Evolutionary conservation across 2,113 vertebrate species (phyloP).

Genomic region (Pangasianodon gigas): DNA sequence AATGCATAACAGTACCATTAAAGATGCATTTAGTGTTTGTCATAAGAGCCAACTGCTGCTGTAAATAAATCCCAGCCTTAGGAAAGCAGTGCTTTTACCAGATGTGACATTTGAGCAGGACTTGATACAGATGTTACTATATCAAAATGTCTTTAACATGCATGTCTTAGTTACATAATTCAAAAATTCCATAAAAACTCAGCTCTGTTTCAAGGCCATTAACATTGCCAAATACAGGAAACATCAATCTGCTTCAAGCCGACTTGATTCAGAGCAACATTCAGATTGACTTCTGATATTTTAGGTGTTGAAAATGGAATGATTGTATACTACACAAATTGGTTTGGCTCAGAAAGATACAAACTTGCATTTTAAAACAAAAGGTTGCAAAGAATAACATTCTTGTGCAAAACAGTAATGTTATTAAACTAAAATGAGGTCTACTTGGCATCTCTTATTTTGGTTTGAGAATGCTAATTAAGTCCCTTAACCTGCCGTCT

Average conservation of each 20-base stretch:
- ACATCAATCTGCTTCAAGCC: not conserved
- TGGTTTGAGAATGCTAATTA: not conserved
- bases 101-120: not conserved
- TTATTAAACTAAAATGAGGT: not conserved
- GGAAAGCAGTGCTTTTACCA: not conserved
- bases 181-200: not conserved
- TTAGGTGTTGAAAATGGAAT: not conserved
- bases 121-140: constrained; percentile 5
- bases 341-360: not conserved
- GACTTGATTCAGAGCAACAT: not conserved
- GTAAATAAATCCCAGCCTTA: not conserved
- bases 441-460: not conserved
- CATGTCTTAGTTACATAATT: not conserved
- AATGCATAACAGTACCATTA: not conserved
- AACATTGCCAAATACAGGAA: not conserved
- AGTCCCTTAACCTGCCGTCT: not conserved
- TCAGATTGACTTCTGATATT: not conserved
- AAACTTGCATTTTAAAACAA: not conserved
- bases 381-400: not conserved
- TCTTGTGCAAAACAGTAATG: not conserved
- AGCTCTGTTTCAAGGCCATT: not conserved
- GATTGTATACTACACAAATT: not conserved
- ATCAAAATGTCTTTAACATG: constrained; percentile 2
- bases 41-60: not conserved
- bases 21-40: not conserved